Base-by-base conservation (phyloP, 2,113 vertebrate species). In the Rhinopomastus cyanomelas region DNA sequence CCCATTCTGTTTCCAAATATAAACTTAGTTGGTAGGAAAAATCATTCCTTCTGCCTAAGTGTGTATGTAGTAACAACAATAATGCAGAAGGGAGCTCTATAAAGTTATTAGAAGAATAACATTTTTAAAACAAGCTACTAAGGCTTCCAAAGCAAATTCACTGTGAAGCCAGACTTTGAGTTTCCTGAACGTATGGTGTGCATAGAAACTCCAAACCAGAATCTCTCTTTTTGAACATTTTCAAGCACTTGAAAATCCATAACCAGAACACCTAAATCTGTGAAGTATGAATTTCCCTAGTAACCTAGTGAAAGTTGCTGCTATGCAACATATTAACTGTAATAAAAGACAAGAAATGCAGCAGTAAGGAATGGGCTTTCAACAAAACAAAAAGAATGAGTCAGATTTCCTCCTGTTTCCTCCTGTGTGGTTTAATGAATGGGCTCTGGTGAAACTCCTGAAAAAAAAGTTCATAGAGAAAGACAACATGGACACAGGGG, bases 361-460 rank as follows among this genome's bases (percentile, higher is more conserved):
- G 20, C 26, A 93, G 37, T 17, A 26, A 72, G 34, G 53, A 89
- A 75, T 56, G 75, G 78, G 30, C 3, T 82, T 60, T 87, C n/a
- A n/a, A n/a, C 79, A 73, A 15, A 42, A 55, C 65, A 52, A 75
- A 72, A 91, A 22, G 26, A 90, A n/a, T 0, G 1, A 8, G 44
- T 90, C 66, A 37, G 23, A 42, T 67, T 74, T 51, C 52, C 21
- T 60, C 16, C 18, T 52, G 18, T 64, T 87, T 61, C 53, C 39
- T 56, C 89, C n/a, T n/a, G n/a, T n/a, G n/a, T n/a, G n/a, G n/a
- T 85, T 85, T 92, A 25, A 79, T 11, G 81, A 88, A n/a, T 48
- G 8, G 44, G 71, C 23, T 49, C 7, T 84, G 72, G 84, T 48
- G 19, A 39, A 32, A 84, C 7, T 8, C n/a, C 42, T 11, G 7